phyloP scores from a whole-genome alignment of 2,113 vertebrate species.

The Vidua chalybeata region DNA sequence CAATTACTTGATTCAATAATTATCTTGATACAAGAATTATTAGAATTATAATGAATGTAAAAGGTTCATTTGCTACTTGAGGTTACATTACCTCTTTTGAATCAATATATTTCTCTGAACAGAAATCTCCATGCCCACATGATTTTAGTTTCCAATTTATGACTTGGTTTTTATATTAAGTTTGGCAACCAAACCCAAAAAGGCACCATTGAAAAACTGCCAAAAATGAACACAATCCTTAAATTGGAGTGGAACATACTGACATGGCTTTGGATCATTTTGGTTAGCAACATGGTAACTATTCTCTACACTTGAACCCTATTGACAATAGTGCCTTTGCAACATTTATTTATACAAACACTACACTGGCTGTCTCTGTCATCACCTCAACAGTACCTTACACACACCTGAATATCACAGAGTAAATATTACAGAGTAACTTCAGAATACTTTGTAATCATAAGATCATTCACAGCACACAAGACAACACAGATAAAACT shows the following conservation, averaged over 20 bases:
- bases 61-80: neutral
- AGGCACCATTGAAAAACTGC: neutral
- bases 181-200: constrained; percentile 46
- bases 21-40: neutral
- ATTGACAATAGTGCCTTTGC: neutral
- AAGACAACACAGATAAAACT: neutral
- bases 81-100: neutral
- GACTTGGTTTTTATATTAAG: neutral
- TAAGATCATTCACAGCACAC: neutral
- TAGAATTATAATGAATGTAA: neutral
- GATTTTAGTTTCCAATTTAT: neutral
- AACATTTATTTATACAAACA: neutral
- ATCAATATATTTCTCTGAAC: neutral
- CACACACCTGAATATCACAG: neutral
- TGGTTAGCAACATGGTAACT: neutral
- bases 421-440: neutral
- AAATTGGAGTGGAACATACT: neutral
- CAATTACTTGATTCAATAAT: neutral
- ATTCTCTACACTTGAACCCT: neutral
- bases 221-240: neutral
- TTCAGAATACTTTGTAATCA: neutral
- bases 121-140: neutral
- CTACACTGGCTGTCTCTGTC: neutral
- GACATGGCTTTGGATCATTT: neutral
- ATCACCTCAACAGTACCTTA: neutral